These are phyloP conservation scores for Notodonta ziczac DNA, from an alignment of 2,888 invertebrate species.

Conservation along the genomic window DNA sequence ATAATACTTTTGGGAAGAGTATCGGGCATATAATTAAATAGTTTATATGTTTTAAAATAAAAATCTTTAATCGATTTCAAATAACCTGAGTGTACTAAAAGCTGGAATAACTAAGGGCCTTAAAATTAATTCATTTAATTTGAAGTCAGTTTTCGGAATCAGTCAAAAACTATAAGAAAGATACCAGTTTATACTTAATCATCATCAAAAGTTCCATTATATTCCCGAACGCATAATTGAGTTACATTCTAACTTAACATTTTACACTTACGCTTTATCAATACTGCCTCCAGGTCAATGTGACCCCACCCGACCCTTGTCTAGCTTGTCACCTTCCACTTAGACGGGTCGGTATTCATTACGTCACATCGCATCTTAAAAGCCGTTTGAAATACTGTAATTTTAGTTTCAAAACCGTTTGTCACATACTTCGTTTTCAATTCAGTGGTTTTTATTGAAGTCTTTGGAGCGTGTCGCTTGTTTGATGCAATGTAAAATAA, in stretches of 20 bases:
- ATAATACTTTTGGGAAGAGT: no score
- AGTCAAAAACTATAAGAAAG: no score
- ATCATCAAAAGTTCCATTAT: no score
- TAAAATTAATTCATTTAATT: no score
- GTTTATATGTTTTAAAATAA: no score
- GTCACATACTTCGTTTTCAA: not conserved
- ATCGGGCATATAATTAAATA: no score
- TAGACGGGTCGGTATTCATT: conserved; percentile 7
- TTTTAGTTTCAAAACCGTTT: not conserved
- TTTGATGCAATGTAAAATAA: not conserved
- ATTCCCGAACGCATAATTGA: not conserved
- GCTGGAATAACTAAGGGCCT: no score
- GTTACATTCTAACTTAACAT: not conserved
- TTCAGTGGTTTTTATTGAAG: not conserved
- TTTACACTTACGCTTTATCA: not conserved
- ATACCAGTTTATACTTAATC: no score
- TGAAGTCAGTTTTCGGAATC: no score
- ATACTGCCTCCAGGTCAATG: not conserved
- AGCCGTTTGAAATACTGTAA: not conserved
- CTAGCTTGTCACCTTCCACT: conserved; percentile 8
- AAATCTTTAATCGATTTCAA: no score
- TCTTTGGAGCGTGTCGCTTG: not conserved
- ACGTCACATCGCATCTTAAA: not conserved
- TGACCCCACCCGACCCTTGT: conserved; percentile 6
- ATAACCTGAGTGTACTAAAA: no score